Percentiles rank a stretch among this genome's conserved stretches.
Conservation (phyloP, 2,113 vertebrate species). For the Petaurus breviceps region DNA sequence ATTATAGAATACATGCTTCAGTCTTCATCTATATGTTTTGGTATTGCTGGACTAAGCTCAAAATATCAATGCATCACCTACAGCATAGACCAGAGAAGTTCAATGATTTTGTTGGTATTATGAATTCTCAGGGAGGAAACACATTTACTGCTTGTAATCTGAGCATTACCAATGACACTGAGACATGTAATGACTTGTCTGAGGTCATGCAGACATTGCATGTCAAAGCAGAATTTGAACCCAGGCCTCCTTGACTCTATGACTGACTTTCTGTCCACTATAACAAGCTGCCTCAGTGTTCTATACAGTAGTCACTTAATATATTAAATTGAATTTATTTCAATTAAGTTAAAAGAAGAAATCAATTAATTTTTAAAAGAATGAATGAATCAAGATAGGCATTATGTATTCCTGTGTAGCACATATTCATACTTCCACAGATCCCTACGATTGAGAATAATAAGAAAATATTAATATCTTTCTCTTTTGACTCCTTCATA, state of each 20-base stretch:
- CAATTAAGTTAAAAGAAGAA: background rate
- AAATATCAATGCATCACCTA: background rate
- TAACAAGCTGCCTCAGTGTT: background rate
- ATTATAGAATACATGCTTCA: background rate
- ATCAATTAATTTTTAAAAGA: background rate
- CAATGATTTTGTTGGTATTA: background rate
- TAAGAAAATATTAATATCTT: background rate
- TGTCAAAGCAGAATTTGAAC: background rate
- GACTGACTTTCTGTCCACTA: background rate
- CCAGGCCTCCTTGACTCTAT: background rate
- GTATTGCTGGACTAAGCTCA: constrained; percentile 10
- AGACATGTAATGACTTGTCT: background rate
- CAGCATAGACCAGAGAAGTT: background rate
- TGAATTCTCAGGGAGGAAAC: background rate
- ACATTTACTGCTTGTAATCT: background rate
- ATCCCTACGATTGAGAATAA: background rate
- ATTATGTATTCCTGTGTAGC: background rate
- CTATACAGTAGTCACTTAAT: background rate
- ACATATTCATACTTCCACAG: background rate
- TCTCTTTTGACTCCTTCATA: background rate
- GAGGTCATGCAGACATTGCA: background rate
- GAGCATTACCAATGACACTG: background rate
- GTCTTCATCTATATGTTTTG: background rate
- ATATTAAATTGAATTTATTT: background rate
- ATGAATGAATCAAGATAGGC: background rate